Base-by-base conservation (phyloP, 2,888 invertebrate species). In the Amiota communis region DNA sequence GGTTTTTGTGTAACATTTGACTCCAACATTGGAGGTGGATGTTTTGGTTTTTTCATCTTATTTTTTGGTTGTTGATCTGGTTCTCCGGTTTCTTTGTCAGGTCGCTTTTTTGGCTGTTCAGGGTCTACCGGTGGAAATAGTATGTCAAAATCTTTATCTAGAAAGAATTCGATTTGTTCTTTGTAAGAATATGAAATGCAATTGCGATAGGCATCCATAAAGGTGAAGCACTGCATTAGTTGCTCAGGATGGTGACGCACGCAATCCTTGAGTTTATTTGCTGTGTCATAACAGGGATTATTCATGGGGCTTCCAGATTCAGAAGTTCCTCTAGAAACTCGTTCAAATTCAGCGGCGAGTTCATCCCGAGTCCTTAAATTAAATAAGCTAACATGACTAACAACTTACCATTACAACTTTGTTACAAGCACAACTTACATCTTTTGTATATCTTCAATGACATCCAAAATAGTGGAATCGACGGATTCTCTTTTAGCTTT, bases 391-490 rank as follows among this genome's bases (percentile, higher is more conserved):
- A n/a, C n/a, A n/a, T n/a, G n/a, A n/a, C n/a, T n/a, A n/a, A n/a
- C n/a, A n/a, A 3, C 3, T 6, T 36, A 36, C 36, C 36, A 36
- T 36, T 2, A n/a, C n/a, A 36, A 36, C 36, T 36, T 36, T 36
- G 36, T n/a, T n/a, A 6, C 8, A 6, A n/a, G 8, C 6, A 13
- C 8, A 8, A 65, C 65, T 65, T 65, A 65, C 65, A 65, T n/a
- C 11, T 65, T 65, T n/a, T 65, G 65, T 12, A 65, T 65, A 47
- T 65, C 65, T 23, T 65, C 65, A 17, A 65, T 48, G 48, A 48
- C 65, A 15, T 23, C 2, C 65, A 47, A n/a, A 6, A 65, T 48
- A 15, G 10, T 15, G 1, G 48, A 8, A 10, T 65, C 15, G 15
- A 17, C 10, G 47, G 65, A 4, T 9, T 23, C 15, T 15, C 2